Conservation (phyloP, 2,888 invertebrate species). For the Spisula solida region DNA sequence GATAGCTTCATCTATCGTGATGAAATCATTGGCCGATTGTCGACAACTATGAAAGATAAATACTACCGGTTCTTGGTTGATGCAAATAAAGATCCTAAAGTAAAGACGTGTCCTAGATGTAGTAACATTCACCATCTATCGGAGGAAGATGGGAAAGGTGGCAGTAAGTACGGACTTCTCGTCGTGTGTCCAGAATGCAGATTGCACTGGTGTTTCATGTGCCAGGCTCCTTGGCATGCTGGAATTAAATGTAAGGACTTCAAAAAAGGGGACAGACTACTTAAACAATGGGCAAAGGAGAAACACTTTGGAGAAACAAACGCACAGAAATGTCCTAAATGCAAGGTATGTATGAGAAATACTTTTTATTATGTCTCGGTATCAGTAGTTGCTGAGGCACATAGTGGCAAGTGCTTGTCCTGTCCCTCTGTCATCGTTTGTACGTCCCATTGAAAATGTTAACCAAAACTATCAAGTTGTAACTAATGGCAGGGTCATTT, state of each 20-base stretch:
- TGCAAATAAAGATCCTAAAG: constrained; percentile 85
- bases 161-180: constrained; percentile 71
- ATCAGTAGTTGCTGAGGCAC: too few relatives aligned
- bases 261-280: constrained; percentile 86
- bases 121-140: constrained; percentile 73
- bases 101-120: constrained; percentile 88
- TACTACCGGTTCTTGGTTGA: constrained; percentile 85
- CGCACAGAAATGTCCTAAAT: constrained; percentile 88
- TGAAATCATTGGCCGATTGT: constrained; percentile 85
- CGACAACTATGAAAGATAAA: constrained; percentile 81
- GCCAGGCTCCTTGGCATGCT: constrained; percentile 87
- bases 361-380: too few relatives aligned
- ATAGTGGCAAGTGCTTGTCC: too few relatives aligned
- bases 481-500: too few relatives aligned
- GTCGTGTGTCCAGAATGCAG: constrained; percentile 85
- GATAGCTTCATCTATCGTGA: constrained; percentile 83
- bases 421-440: too few relatives aligned
- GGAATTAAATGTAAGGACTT: constrained; percentile 86
- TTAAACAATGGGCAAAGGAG: constrained; percentile 87
- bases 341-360: constrained; percentile 85
- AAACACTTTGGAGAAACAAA: constrained; percentile 86
- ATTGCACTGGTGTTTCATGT: constrained; percentile 87
- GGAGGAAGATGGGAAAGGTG: constrained; percentile 39
- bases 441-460: too few relatives aligned
- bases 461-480: too few relatives aligned